Conservation (phyloP, 1,140 invertebrate genomes). For the Dreissena rostriformis region DNA sequence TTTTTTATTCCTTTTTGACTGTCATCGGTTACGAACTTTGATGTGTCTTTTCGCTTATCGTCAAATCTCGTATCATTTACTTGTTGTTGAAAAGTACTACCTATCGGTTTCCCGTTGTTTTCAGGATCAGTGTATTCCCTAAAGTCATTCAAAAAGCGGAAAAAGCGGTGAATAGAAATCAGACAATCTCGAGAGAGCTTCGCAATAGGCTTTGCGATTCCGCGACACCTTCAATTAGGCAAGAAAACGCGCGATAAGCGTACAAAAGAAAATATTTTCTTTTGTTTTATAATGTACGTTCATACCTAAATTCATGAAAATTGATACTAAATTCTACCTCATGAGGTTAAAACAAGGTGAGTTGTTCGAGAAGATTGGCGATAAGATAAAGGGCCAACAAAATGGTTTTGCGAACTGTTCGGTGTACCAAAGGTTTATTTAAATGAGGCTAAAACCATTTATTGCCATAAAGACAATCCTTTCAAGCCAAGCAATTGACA, state of each 20-base stretch:
- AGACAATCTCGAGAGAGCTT: not conserved
- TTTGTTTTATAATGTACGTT: constrained; percentile 54
- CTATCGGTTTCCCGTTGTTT: constrained; percentile 21
- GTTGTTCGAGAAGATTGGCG: constrained; percentile 10
- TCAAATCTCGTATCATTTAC: not conserved
- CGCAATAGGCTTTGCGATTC: constrained; percentile 9
- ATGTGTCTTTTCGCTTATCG: not conserved
- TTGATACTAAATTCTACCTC: constrained; percentile 29
- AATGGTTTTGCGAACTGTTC: constrained; percentile 1
- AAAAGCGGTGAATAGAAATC: constrained; percentile 42
- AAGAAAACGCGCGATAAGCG: constrained; percentile 47
- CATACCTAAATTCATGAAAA: constrained; percentile 30
- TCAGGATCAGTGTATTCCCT: constrained; percentile 24
- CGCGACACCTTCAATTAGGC: constrained; percentile 54
- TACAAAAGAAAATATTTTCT: constrained; percentile 56
- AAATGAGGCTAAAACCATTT: no score
- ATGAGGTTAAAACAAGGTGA: constrained; percentile 16
- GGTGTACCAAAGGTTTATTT: not conserved
- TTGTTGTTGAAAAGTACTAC: not conserved
- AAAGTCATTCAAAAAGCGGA: constrained; percentile 46
- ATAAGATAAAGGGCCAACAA: constrained; percentile 28
- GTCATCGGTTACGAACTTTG: not conserved
- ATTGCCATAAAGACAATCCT: no score
- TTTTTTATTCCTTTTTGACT: not conserved
- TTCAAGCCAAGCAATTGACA: no score